These are phyloP conservation scores for Liasis olivaceus DNA, from an alignment of 2,797 vertebrate species.

Conservation along the genomic window DNA sequence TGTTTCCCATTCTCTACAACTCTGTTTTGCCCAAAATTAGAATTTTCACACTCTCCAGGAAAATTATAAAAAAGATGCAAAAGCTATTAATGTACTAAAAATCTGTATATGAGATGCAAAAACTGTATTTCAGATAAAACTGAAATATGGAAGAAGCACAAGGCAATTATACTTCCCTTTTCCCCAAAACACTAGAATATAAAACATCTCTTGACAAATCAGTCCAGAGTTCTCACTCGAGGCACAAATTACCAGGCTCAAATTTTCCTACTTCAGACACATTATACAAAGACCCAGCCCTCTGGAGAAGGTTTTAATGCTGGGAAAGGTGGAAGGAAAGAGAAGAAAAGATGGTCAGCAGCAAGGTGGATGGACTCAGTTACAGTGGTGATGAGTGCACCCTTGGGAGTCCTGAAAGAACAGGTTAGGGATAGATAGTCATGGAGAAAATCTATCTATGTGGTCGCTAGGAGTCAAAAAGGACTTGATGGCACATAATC, in stretches of 20 bases:
- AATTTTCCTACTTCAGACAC: not conserved
- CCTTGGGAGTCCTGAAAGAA: not conserved
- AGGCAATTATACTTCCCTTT: not conserved
- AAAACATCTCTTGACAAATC: not conserved
- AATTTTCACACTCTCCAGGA: not conserved
- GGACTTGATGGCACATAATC: not conserved
- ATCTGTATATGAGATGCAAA: not conserved
- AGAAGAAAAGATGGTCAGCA: not conserved
- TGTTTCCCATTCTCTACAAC: not conserved
- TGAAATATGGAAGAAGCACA: not conserved
- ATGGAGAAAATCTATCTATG: not conserved
- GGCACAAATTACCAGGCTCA: not conserved
- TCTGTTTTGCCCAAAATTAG: not conserved
- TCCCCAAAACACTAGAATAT: not conserved
- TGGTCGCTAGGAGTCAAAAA: not conserved
- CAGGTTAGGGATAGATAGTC: not conserved
- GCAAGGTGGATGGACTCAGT: not conserved
- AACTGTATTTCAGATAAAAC: not conserved
- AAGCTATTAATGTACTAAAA: not conserved
- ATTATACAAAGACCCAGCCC: not conserved
- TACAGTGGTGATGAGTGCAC: not conserved
- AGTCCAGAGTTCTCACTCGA: not conserved
- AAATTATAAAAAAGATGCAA: not conserved
- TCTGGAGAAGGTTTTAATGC: not conserved
- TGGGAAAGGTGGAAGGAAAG: not conserved